Percentiles rank a stretch among this genome's conserved stretches.
These are phyloP conservation scores for Miniopterus natalensis DNA, from an alignment of 2,113 vertebrate genomes.

Conservation along the genomic window DNA sequence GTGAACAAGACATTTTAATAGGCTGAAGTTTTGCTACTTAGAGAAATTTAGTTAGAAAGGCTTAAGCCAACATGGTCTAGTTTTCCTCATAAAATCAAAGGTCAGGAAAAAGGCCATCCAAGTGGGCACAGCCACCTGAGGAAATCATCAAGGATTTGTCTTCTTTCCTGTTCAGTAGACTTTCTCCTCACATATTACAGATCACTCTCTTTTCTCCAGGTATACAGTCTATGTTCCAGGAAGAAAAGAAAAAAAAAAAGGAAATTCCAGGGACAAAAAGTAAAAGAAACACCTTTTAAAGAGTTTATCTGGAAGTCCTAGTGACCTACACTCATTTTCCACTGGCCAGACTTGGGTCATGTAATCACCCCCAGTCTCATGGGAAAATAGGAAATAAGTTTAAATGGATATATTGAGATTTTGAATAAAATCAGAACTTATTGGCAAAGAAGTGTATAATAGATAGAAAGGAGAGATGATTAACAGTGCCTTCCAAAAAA, in stretches of 20 bases:
- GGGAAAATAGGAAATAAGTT: neutral
- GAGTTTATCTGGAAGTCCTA: neutral
- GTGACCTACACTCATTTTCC: neutral
- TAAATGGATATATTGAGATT: neutral
- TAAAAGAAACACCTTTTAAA: neutral
- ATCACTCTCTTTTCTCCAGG: neutral
- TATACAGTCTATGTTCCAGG: neutral
- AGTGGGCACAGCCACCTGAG: neutral
- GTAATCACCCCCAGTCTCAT: neutral
- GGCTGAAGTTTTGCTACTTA: neutral
- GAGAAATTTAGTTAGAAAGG: neutral
- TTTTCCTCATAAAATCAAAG: neutral
- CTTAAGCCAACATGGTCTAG: neutral
- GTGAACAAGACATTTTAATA: neutral
- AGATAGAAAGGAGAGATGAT: neutral
- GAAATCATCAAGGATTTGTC: neutral
- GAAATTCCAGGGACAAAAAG: neutral
- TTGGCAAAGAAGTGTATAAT: neutral
- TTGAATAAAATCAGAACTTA: neutral
- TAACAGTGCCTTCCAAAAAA: neutral
- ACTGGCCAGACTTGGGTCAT: neutral
- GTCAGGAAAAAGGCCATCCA: neutral
- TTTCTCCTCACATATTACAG: neutral
- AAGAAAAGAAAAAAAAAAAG: neutral
- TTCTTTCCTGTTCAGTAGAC: neutral